Conservation (phyloP, 1,140 invertebrate species). For the Geopemphigus sp. region DNA sequence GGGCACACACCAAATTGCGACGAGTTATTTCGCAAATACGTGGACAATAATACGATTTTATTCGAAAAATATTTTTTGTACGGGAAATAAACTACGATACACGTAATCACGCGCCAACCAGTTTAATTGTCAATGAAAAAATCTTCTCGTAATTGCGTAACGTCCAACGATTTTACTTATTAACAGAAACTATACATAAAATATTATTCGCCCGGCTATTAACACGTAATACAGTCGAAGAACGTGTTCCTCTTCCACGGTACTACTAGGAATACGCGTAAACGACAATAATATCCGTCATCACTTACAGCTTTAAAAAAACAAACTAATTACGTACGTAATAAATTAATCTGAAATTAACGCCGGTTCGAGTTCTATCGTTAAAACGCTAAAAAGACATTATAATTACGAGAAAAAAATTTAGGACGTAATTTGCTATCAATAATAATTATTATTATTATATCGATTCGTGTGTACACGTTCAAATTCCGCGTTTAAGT, state of each 20-base stretch:
- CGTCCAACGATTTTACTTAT: slow-evolving; percentile 1
- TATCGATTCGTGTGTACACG: too few species aligned
- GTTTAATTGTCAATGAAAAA: neutral
- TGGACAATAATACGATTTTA: too few species aligned
- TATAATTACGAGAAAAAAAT: too few species aligned
- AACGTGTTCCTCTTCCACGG: neutral
- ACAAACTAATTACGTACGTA: neutral
- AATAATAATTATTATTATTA: too few species aligned
- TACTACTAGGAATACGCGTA: too few species aligned
- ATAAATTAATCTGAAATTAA: neutral
- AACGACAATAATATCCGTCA: slow-evolving; percentile 1
- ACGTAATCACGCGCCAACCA: neutral
- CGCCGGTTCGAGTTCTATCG: neutral
- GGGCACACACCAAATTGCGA: too few species aligned
- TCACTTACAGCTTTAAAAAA: neutral
- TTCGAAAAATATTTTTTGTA: neutral
- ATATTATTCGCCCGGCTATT: neutral
- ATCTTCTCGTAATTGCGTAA: neutral
- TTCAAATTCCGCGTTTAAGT: too few species aligned
- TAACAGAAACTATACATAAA: neutral
- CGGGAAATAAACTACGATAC: neutral
- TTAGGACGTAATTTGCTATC: too few species aligned
- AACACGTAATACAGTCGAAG: slow-evolving; percentile 11
- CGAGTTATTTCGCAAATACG: too few species aligned
- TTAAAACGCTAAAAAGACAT: neutral